Base-by-base conservation (phyloP, 2,113 vertebrate species). In the Phyllostomus discolor region DNA sequence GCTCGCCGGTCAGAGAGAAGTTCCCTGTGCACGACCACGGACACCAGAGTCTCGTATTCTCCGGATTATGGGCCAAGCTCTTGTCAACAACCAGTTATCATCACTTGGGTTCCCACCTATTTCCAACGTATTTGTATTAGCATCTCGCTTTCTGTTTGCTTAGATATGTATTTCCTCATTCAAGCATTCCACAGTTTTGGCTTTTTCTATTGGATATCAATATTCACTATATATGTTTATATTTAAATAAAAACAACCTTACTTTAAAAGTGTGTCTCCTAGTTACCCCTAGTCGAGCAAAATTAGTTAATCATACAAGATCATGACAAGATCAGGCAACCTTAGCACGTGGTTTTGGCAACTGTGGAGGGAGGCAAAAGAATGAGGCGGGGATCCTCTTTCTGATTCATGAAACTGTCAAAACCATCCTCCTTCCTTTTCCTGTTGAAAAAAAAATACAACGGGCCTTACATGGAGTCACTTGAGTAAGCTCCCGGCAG, bases 121-220 rank as follows among this genome's bases (percentile, higher is more conserved):
- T 73, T 38, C 16, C 4, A 73, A 24, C 3, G 17, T 64, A 46
- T 62, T 28, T 75, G 7, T 26, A 66, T 35, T 84, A 62, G 46
- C 0, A 12, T 69, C 26, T 62, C 59, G 4, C 57, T 38, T 38
- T 73, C 43, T 73, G 88, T 90, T 57, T 80, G 20, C 80, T 70
- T 90, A 94, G 57, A 83, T 69, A 46, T 73, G 22, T 46, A 67
- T 83, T 87, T 76, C 79, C 17, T 38, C 35, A 87, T 67, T 62
- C 7, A 78, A 80, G 69, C 31, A 26, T n/a, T 26, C 7, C 4
- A 50, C n/a, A 31, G 7, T 66, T 46, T 75, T 7, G 76, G 31
- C 33, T 89, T 95, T 81, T 22, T 69, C n/a, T 14, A 48, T 24
- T 9, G 9, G 52, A 26, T 62, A 31, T 38, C 12, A 76, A 9